Percentiles rank a stretch among this genome's conserved stretches.
Evolutionary conservation across 2,113 vertebrate genomes (phyloP).

Genomic region (Triplophysa rosa): DNA sequence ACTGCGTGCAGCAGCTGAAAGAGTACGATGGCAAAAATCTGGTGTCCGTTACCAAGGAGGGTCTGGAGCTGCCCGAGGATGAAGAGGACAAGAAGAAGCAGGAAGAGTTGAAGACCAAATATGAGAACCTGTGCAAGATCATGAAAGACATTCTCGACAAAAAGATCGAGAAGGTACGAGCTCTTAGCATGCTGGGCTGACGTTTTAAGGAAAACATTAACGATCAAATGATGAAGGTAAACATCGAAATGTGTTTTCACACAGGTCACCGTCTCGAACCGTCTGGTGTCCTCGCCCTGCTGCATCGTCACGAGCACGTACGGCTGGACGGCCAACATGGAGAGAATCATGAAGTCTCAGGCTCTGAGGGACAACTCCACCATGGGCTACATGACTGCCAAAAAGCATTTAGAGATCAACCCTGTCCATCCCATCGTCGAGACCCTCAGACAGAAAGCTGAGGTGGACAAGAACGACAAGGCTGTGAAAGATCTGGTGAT

Average conservation of each 20-base stretch:
- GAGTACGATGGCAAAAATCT: slow-evolving; percentile 80
- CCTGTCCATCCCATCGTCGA: slow-evolving; percentile 77
- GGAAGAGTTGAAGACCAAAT: slow-evolving; percentile 75
- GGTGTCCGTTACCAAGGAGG: slow-evolving; percentile 82
- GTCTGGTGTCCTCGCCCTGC: slow-evolving; percentile 77
- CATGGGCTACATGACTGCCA: slow-evolving; percentile 83
- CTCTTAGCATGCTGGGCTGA: no score
- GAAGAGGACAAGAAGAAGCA: slow-evolving; percentile 78
- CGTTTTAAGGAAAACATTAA: no score
- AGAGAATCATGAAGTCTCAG: slow-evolving; percentile 84
- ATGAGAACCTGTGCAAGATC: slow-evolving; percentile 81
- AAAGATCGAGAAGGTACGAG: slow-evolving; percentile 83
- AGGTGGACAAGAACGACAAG: slow-evolving; percentile 81
- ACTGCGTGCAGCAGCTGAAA: slow-evolving; percentile 81
- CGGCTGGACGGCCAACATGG: slow-evolving; percentile 84
- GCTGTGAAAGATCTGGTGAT: slow-evolving; percentile 81
- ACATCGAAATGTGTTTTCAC: no score
- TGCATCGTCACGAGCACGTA: slow-evolving; percentile 85
- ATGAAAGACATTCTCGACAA: slow-evolving; percentile 84
- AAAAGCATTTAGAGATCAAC: slow-evolving; percentile 82
- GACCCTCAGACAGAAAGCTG: slow-evolving; percentile 77
- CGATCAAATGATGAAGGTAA: no score
- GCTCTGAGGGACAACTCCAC: slow-evolving; percentile 80
- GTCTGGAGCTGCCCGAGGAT: slow-evolving; percentile 80
- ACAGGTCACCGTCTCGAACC: slow-evolving; percentile 78